Percentiles rank a stretch among this genome's conserved stretches.
Evolutionary conservation across 1,140 invertebrate species (phyloP).

Genomic region (Steinernema feltiae): DNA sequence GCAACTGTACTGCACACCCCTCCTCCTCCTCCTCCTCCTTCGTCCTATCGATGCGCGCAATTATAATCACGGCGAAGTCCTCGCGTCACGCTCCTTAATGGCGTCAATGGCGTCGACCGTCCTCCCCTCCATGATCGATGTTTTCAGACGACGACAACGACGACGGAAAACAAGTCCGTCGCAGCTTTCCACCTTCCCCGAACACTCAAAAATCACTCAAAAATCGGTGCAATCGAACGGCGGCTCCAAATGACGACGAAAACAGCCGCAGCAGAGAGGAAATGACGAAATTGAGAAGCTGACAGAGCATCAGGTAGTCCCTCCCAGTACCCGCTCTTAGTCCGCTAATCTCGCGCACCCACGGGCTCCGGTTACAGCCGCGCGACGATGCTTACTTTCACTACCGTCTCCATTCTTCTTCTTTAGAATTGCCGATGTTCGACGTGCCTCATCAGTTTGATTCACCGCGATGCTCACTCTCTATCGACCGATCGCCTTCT

Average conservation of each 20-base stretch:
- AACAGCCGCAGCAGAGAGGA: too few relatives aligned
- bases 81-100: not conserved
- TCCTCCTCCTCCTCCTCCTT: not conserved
- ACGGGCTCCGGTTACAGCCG: not conserved
- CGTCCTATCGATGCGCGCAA: not conserved
- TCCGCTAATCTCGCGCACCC: not conserved
- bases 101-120: not conserved
- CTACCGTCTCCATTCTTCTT: too few relatives aligned
- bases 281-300: too few relatives aligned
- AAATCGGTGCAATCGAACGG: too few relatives aligned
- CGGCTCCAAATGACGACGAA: too few relatives aligned
- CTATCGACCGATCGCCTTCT: slow-evolving; percentile 5
- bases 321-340: not conserved
- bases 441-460: not conserved
- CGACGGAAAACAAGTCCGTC: not conserved
- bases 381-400: too few relatives aligned
- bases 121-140: not conserved
- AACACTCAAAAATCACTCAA: too few relatives aligned
- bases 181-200: too few relatives aligned
- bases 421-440: not conserved
- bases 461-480: not conserved
- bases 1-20: not conserved
- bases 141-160: not conserved
- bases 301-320: not conserved
- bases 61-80: not conserved